A percentile compares a stretch with the other conserved stretches of the same genome.
These are phyloP conservation scores for Todus mexicanus DNA, from an alignment of 2,797 vertebrate species.

Conservation along the genomic window DNA sequence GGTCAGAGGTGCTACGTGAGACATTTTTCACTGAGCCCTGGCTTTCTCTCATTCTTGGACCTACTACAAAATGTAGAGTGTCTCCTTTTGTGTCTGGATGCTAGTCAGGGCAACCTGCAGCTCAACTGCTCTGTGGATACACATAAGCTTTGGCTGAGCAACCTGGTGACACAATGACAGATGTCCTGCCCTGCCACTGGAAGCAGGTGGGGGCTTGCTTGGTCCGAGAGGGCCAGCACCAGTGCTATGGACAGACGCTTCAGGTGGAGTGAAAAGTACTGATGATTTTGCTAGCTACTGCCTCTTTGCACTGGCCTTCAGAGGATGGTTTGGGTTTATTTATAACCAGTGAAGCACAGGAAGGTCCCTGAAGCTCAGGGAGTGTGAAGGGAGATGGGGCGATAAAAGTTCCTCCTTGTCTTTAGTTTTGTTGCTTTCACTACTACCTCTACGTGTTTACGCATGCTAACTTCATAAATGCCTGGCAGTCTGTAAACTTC, in stretches of 20 bases:
- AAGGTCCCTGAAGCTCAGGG: background rate
- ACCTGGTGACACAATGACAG: background rate
- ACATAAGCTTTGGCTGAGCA: fast-evolving
- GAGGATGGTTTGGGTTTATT: background rate
- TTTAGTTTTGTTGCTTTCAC: background rate
- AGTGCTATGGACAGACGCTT: background rate
- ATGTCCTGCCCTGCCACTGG: background rate
- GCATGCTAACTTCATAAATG: background rate
- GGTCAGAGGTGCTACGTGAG: background rate
- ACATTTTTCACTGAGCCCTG: background rate
- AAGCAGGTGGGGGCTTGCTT: background rate
- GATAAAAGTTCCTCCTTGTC: background rate
- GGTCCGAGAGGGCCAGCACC: background rate
- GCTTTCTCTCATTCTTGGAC: fast-evolving
- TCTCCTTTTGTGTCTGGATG: background rate
- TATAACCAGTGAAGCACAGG: background rate
- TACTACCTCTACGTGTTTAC: background rate
- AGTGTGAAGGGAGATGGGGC: background rate
- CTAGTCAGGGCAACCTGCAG: fast-evolving
- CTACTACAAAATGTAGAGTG: background rate
- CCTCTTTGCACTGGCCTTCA: background rate
- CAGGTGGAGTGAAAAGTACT: background rate
- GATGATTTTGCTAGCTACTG: background rate
- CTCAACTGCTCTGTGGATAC: background rate
- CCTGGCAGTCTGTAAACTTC: background rate